A percentile compares a stretch with the other conserved stretches of the same genome.
phyloP scores from a whole-genome alignment of 2,113 vertebrate species.

The Athene noctua region DNA sequence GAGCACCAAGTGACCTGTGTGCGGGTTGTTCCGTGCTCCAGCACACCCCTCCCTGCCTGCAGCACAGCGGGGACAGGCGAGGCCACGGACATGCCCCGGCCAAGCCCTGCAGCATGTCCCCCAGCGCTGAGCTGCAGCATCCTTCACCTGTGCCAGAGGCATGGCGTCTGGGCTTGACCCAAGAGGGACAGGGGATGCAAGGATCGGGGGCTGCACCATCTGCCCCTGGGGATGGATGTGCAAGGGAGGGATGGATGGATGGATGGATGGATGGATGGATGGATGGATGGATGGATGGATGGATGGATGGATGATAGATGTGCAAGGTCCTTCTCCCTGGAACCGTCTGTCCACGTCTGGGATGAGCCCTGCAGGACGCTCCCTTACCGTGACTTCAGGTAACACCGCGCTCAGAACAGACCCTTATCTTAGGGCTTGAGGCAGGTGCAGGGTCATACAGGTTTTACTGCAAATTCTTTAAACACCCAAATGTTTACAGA shows the following conservation, averaged over 20 bases:
- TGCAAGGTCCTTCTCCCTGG: background rate
- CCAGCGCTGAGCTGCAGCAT: background rate
- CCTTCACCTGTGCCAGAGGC: background rate
- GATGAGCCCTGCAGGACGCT: background rate
- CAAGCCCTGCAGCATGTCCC: background rate
- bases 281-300: no score
- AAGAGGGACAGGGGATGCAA: background rate
- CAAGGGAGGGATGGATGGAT: background rate
- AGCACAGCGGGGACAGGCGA: accelerated
- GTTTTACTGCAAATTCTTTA: background rate
- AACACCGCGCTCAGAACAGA: background rate
- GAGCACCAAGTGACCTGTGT: background rate
- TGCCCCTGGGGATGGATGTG: accelerated
- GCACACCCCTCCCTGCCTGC: background rate
- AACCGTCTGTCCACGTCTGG: background rate
- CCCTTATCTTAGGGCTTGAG: accelerated
- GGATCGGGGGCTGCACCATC: background rate
- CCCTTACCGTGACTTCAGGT: background rate
- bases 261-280: no score
- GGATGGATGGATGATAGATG: no score
- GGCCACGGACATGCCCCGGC: accelerated
- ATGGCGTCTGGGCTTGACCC: background rate
- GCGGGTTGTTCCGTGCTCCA: background rate
- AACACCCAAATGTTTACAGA: background rate
- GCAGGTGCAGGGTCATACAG: background rate